Percentiles rank a stretch among this genome's conserved stretches.
Conservation (phyloP, 2,113 vertebrate genomes). For the Corapipo altera region DNA sequence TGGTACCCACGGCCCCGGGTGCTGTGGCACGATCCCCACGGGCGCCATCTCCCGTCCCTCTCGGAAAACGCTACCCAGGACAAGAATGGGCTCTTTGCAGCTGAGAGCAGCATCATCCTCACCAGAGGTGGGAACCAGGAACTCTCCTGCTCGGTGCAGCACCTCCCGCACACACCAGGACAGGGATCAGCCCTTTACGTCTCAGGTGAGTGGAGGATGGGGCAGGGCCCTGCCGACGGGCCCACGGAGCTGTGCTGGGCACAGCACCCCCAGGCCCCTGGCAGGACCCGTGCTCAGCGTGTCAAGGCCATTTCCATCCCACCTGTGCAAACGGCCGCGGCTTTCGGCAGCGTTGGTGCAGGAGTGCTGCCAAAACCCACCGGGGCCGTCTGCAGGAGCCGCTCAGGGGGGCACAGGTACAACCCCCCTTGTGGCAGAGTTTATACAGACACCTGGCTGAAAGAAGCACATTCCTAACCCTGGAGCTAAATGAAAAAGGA, state of each 20-base stretch:
- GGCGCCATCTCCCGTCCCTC: neutral
- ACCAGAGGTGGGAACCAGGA: neutral
- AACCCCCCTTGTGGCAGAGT: neutral
- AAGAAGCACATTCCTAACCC: neutral
- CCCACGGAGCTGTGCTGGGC: neutral
- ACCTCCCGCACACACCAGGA: accelerated
- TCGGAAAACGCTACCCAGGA: neutral
- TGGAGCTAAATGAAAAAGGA: neutral
- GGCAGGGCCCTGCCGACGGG: accelerated
- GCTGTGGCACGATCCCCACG: neutral
- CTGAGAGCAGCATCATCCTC: neutral
- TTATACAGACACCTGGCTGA: neutral
- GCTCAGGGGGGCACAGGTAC: neutral
- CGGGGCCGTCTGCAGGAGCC: neutral
- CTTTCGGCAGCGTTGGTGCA: neutral
- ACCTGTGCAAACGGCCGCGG: accelerated
- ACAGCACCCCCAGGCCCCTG: neutral
- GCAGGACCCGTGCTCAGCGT: neutral
- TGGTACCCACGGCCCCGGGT: neutral
- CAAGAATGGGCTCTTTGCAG: neutral
- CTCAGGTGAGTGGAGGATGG: neutral
- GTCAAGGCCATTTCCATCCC: neutral
- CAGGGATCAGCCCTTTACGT: accelerated
- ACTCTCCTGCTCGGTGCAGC: neutral
- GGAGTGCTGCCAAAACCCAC: neutral